These are phyloP conservation scores for Thunnus thynnus DNA, from an alignment of 2,113 vertebrate species.

Conservation along the genomic window DNA sequence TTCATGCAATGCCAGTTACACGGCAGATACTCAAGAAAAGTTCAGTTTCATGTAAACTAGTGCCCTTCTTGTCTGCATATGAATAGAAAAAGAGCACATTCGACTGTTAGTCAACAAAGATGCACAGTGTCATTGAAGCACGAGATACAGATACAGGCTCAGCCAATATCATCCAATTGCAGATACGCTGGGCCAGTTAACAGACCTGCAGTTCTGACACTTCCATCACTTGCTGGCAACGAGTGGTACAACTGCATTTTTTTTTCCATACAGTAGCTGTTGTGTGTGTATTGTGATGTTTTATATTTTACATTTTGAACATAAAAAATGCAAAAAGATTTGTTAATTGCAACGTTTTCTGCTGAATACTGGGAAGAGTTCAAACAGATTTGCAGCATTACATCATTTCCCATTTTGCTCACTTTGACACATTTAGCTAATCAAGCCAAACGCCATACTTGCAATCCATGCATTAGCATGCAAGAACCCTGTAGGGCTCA, in stretches of 20 bases:
- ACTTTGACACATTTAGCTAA: background rate
- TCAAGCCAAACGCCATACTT: too few relatives aligned
- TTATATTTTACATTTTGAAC: background rate
- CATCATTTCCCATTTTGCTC: background rate
- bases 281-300: background rate
- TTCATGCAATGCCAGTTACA: conserved; percentile 70
- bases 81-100: conserved; percentile 12
- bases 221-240: background rate
- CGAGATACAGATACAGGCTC: background rate
- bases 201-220: background rate
- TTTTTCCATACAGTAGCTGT: background rate
- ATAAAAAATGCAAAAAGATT: background rate
- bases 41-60: conserved; percentile 59
- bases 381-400: too few relatives aligned
- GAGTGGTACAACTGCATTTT: too few relatives aligned
- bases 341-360: background rate
- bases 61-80: conserved; percentile 14
- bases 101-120: conserved; percentile 26
- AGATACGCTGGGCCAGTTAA: background rate
- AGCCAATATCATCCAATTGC: background rate
- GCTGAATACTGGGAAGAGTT: too few relatives aligned
- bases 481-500: background rate
- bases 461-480: too few relatives aligned
- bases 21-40: conserved; percentile 43
- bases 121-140: background rate